These are phyloP conservation scores for Phrynocephalus forsythii DNA, from an alignment of 2,797 vertebrate genomes.

Conservation along the genomic window DNA sequence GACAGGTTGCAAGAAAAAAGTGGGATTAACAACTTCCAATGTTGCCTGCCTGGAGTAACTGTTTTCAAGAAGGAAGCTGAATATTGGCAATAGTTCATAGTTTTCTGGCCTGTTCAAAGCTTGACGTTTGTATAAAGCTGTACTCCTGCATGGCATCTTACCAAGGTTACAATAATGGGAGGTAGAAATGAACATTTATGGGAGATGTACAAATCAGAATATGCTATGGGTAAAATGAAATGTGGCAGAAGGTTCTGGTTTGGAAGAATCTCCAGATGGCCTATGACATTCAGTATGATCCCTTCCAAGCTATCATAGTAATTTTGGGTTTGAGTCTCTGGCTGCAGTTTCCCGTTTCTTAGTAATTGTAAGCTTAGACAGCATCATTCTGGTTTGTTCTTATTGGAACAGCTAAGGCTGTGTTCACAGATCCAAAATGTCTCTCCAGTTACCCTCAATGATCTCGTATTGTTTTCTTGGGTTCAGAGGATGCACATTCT, in stretches of 20 bases:
- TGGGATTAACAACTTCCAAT: neutral
- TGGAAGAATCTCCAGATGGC: neutral
- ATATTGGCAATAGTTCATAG: neutral
- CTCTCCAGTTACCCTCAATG: too few relatives aligned
- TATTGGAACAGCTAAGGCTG: conserved; percentile 41
- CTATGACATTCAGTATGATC: neutral
- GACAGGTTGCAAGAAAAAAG: neutral
- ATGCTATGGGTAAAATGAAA: neutral
- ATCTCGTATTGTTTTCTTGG: too few relatives aligned
- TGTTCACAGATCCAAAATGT: too few relatives aligned
- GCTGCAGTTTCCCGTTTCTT: neutral
- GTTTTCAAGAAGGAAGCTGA: conserved; percentile 3
- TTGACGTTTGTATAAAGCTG: neutral
- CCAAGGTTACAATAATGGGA: neutral
- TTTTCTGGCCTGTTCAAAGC: neutral
- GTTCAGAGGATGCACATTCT: too few relatives aligned
- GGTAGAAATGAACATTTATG: neutral
- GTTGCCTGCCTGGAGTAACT: neutral
- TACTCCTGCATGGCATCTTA: neutral
- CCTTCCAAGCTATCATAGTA: neutral
- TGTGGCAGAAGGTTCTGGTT: neutral
- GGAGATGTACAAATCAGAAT: neutral
- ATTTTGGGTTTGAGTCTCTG: neutral
- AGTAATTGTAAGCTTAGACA: conserved; percentile 10
- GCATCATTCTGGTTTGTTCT: conserved; percentile 35